Evolutionary conservation across 2,797 vertebrate species (phyloP).

Genomic region (Dallia pectoralis): DNA sequence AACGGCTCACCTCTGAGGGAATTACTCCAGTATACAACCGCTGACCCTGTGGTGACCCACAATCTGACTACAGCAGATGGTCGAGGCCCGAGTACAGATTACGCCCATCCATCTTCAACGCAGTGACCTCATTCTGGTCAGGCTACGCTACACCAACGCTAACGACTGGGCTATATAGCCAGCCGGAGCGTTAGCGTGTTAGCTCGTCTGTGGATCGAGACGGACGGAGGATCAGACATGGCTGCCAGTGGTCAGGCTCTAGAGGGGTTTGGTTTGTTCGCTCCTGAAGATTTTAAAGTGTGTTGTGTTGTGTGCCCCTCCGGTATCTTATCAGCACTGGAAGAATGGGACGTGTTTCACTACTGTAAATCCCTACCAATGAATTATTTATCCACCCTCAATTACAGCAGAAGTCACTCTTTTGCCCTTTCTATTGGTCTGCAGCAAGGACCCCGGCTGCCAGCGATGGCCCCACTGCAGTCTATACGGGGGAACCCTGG

Average conservation of each 20-base stretch:
- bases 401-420: background rate
- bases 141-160: conserved; percentile 16
- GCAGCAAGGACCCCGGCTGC: background rate
- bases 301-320: too few species aligned
- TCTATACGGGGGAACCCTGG: background rate
- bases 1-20: conserved; percentile 56
- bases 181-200: conserved; percentile 48
- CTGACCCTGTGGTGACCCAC: conserved; percentile 59
- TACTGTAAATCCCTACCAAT: background rate
- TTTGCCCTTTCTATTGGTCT: background rate
- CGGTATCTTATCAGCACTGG: background rate
- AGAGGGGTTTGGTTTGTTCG: background rate
- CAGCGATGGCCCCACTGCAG: background rate
- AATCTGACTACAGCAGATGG: conserved; percentile 79
- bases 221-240: background rate
- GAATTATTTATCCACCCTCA: background rate
- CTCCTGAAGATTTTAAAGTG: conserved; percentile 4
- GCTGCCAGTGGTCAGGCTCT: background rate
- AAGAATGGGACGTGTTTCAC: background rate
- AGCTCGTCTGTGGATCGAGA: conserved; percentile 28
- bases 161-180: conserved; percentile 19
- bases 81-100: conserved; percentile 70
- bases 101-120: conserved; percentile 72
- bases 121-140: conserved; percentile 69
- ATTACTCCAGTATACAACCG: conserved; percentile 46